phyloP scores from a whole-genome alignment of 2,888 invertebrate genomes.

The Nasonovia ribisnigri region DNA sequence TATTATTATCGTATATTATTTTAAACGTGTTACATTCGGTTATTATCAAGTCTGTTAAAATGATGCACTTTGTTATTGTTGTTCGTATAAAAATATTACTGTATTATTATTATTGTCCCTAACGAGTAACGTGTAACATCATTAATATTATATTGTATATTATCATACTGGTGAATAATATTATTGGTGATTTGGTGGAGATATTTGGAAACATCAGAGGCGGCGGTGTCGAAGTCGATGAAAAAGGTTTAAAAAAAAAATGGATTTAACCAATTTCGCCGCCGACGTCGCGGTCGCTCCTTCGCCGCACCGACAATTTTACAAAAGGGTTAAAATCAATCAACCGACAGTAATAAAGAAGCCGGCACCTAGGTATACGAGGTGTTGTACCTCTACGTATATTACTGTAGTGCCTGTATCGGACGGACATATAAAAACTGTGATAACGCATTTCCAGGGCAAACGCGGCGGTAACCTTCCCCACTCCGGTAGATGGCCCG shows the following conservation, averaged over 20 bases:
- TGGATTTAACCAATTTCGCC: background rate
- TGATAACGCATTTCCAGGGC: slow-evolving; percentile 29
- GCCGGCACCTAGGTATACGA: background rate
- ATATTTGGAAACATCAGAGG: background rate
- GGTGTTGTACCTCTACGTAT: background rate
- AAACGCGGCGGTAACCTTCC: background rate
- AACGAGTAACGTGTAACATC: background rate
- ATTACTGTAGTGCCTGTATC: background rate
- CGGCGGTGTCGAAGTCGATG: background rate
- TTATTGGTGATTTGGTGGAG: background rate
- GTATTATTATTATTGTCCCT: slow-evolving; percentile 14
- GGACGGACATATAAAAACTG: background rate
- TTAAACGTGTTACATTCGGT: background rate
- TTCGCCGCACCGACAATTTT: background rate
- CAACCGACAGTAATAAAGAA: background rate
- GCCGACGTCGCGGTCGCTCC: background rate
- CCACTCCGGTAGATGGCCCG: background rate
- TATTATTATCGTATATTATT: background rate
- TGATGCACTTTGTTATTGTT: background rate
- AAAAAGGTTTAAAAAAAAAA: slow-evolving; percentile 34
- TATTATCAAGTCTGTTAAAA: background rate
- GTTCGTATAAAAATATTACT: background rate
- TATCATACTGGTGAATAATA: background rate
- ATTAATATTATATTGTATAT: background rate
- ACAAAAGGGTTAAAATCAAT: slow-evolving; percentile 40